A percentile compares a stretch with the other conserved stretches of the same genome.
phyloP scores from a whole-genome alignment of 2,797 vertebrate genomes.

The Sebastes wilsoni region DNA sequence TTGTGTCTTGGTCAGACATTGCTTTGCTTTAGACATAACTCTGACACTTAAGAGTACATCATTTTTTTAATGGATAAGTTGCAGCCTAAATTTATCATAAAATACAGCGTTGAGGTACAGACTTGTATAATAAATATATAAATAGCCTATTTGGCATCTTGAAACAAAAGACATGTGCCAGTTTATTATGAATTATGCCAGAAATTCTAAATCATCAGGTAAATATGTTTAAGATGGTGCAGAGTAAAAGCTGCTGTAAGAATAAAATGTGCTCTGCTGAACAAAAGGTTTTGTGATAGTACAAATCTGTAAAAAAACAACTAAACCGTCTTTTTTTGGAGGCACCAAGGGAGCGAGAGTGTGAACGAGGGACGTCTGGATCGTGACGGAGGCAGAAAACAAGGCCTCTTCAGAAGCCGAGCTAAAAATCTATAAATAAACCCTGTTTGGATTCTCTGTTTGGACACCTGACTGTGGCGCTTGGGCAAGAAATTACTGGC shows the following conservation, averaged over 20 bases:
- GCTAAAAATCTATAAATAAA: conserved; percentile 69
- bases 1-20: background rate
- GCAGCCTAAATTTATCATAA: background rate
- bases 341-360: background rate
- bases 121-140: background rate
- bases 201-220: background rate
- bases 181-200: background rate
- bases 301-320: background rate
- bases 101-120: background rate
- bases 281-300: background rate
- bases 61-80: background rate
- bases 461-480: conserved; percentile 62
- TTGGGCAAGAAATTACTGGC: conserved; percentile 62
- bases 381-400: background rate
- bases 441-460: conserved; percentile 50
- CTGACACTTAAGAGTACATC: background rate
- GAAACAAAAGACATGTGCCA: background rate
- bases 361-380: background rate
- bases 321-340: background rate
- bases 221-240: background rate
- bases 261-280: background rate
- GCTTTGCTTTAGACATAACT: background rate
- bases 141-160: background rate
- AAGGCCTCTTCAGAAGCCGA: conserved; percentile 27
- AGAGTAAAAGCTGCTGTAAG: background rate